Conservation (phyloP, 2,797 vertebrate genomes). For the Myotis planiceps region DNA sequence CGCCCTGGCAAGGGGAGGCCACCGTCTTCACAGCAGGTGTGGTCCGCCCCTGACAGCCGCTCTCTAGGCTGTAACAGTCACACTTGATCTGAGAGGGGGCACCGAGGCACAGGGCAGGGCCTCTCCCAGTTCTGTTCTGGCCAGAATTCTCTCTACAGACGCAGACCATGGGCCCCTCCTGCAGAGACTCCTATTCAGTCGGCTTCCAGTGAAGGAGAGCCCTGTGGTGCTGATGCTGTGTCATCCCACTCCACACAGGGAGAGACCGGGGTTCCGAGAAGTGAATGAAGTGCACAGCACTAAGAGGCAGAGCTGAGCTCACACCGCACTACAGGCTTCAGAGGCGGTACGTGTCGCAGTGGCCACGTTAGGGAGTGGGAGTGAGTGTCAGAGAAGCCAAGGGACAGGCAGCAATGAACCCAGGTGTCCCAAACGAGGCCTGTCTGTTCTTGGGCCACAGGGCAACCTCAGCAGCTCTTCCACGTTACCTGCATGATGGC, state of each 20-base stretch:
- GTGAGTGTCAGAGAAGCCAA: neutral
- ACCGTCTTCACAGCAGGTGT: neutral
- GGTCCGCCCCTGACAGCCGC: neutral
- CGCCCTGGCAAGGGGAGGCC: too few relatives aligned
- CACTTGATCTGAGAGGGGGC: neutral
- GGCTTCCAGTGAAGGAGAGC: neutral
- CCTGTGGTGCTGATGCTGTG: too few relatives aligned
- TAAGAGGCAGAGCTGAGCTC: neutral
- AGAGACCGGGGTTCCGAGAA: neutral
- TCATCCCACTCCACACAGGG: neutral
- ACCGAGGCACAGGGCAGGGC: too few relatives aligned
- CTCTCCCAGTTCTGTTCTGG: rapidly evolving
- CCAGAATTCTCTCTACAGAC: neutral
- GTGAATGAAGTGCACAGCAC: neutral
- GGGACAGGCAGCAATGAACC: neutral
- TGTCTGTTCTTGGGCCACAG: rapidly evolving
- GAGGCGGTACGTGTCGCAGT: neutral
- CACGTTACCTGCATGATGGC: conserved; percentile 95
- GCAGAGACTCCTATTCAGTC: rapidly evolving
- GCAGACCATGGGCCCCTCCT: neutral
- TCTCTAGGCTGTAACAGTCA: too few relatives aligned
- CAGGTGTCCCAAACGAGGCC: neutral
- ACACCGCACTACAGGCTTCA: neutral
- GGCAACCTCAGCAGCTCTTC: neutral
- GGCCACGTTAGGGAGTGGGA: neutral